These are phyloP conservation scores for Enteromius radiatus DNA, from an alignment of 2,797 vertebrate genomes.

Conservation along the genomic window DNA sequence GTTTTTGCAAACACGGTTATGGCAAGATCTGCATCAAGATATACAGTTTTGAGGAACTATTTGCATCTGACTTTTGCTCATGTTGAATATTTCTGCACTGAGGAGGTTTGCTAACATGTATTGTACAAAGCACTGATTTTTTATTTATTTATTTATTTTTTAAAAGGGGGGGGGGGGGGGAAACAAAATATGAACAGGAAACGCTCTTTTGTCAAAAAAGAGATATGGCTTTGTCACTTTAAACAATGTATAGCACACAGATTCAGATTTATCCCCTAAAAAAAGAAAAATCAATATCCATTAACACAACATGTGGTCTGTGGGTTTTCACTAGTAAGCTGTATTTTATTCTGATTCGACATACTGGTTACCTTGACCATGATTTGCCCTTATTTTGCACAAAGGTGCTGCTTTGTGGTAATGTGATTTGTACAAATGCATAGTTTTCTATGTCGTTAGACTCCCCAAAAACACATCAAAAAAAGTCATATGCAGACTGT, in stretches of 20 bases:
- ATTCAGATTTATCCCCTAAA: slow-evolving; percentile 26
- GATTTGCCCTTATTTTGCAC: slow-evolving; percentile 50
- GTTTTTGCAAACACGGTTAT: slow-evolving; percentile 95
- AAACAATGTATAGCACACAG: slow-evolving; percentile 64
- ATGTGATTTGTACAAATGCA: slow-evolving; percentile 62
- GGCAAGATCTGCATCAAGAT: slow-evolving; percentile 94
- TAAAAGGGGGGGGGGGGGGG: slow-evolving; percentile 72
- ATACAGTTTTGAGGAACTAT: slow-evolving; percentile 91
- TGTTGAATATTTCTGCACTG: slow-evolving; percentile 85
- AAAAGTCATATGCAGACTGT: neutral
- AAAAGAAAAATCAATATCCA: slow-evolving; percentile 14
- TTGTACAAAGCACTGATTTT: slow-evolving; percentile 76
- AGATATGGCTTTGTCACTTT: slow-evolving; percentile 91
- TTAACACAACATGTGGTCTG: slow-evolving; percentile 42
- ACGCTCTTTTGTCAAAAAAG: slow-evolving; percentile 81
- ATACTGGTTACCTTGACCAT: slow-evolving; percentile 26
- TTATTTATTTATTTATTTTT: neutral
- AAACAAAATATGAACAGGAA: slow-evolving; percentile 73
- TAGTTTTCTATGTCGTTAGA: slow-evolving; percentile 53
- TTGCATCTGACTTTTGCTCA: slow-evolving; percentile 77
- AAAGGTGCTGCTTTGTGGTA: slow-evolving; percentile 40
- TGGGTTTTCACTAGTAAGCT: slow-evolving; percentile 31
- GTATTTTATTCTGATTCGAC: slow-evolving; percentile 27
- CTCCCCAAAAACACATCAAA: neutral
- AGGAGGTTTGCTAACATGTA: slow-evolving; percentile 91